Percentiles rank a stretch among this genome's conserved stretches.
phyloP scores from a whole-genome alignment of 2,888 invertebrate species.

The Standfussiana lucernea region DNA sequence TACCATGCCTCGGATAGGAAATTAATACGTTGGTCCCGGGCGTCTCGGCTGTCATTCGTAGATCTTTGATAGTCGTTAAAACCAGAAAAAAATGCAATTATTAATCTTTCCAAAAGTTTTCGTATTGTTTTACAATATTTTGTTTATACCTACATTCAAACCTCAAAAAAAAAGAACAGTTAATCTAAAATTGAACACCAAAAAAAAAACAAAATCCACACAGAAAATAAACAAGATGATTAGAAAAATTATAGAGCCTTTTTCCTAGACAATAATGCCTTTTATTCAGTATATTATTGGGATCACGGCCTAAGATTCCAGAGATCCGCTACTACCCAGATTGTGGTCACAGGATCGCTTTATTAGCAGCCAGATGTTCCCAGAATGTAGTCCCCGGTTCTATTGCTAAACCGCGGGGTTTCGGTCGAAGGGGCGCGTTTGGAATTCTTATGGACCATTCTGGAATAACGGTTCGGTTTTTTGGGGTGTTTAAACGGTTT shows the following conservation, averaged over 20 bases:
- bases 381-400: slow-evolving; percentile 57
- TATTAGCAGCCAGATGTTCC: slow-evolving; percentile 59
- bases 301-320: slow-evolving; percentile 54
- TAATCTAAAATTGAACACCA: not conserved
- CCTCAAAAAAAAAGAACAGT: not conserved
- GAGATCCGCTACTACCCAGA: slow-evolving; percentile 47
- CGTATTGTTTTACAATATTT: not conserved
- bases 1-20: not conserved
- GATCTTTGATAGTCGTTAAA: too few species aligned
- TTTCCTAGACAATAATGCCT: slow-evolving; percentile 50
- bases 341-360: slow-evolving; percentile 64
- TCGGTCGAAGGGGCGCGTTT: slow-evolving; percentile 15
- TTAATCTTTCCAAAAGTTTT: too few species aligned
- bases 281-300: slow-evolving; percentile 66
- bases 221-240: not conserved
- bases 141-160: not conserved
- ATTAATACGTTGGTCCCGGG: not conserved
- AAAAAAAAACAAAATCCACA: not conserved
- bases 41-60: not conserved
- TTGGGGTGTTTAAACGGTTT: slow-evolving; percentile 10
- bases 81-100: too few species aligned
- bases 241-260: not conserved
- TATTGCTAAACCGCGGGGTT: slow-evolving; percentile 53
- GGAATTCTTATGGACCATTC: slow-evolving; percentile 56
- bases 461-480: slow-evolving; percentile 22